These are phyloP conservation scores for Scylla paramamosain DNA, from an alignment of 1,140 invertebrate genomes.

Conservation along the genomic window DNA sequence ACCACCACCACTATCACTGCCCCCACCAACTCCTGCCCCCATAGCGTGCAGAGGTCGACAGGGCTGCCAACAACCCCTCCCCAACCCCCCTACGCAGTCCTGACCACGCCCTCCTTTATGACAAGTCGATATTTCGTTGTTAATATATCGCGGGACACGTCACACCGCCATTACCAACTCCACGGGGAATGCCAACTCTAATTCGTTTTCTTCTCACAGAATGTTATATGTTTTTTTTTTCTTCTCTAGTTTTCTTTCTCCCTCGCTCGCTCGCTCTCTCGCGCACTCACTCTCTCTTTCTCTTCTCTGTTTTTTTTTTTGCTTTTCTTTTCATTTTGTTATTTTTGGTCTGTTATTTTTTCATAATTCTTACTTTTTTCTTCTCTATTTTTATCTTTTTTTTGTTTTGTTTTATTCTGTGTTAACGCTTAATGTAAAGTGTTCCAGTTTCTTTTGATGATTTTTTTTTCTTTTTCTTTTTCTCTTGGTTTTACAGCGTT, in stretches of 20 bases:
- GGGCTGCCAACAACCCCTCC: background rate
- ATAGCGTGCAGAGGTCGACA: too few relatives aligned
- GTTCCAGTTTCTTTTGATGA: too few relatives aligned
- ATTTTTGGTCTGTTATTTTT: too few relatives aligned
- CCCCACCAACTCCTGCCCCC: background rate
- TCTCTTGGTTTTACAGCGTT: too few relatives aligned
- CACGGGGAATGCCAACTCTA: background rate
- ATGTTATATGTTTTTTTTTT: background rate
- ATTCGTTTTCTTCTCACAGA: too few relatives aligned
- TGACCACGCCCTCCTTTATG: conserved; percentile 18
- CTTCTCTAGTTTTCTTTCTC: background rate
- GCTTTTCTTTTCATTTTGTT: too few relatives aligned
- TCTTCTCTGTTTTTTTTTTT: background rate
- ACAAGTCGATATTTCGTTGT: background rate
- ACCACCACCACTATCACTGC: background rate
- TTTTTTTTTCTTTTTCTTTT: too few relatives aligned
- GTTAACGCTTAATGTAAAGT: too few relatives aligned
- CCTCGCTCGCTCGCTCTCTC: background rate
- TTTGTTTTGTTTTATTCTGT: too few relatives aligned
- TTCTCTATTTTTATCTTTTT: background rate
- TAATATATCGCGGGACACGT: background rate
- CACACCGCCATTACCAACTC: background rate
- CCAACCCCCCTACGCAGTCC: background rate
- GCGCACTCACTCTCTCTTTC: background rate
- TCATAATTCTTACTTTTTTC: too few relatives aligned